These are phyloP conservation scores for Agrotis ipsilon DNA, from an alignment of 2,888 invertebrate genomes.

Conservation along the genomic window DNA sequence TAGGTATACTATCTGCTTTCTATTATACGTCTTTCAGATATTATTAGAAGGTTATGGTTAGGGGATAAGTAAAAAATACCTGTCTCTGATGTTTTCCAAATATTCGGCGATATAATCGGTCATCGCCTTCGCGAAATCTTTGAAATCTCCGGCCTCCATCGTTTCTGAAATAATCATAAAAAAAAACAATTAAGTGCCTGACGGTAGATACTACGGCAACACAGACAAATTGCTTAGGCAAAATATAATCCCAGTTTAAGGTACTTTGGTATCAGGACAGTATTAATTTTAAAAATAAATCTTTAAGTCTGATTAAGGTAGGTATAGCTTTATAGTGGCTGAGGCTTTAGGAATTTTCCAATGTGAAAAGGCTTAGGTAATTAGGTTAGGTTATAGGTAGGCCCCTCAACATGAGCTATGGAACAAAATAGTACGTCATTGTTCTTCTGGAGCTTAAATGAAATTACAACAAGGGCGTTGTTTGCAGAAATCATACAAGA, in stretches of 20 bases:
- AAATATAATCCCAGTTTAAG: not conserved
- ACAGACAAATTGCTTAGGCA: too few relatives aligned
- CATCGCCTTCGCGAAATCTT: conserved; percentile 97
- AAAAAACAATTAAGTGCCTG: not conserved
- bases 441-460: not conserved
- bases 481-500: not conserved
- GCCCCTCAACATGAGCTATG: not conserved
- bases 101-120: conserved; percentile 98
- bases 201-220: too few relatives aligned
- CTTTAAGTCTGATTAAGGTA: too few relatives aligned
- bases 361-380: not conserved
- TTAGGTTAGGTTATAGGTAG: not conserved
- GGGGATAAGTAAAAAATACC: conserved; percentile 80
- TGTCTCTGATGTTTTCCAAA: conserved; percentile 97
- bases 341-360: too few relatives aligned
- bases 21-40: too few relatives aligned
- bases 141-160: conserved; percentile 96
- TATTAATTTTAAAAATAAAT: too few relatives aligned
- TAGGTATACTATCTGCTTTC: too few relatives aligned
- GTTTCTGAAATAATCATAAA: conserved; percentile 74
- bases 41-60: not conserved
- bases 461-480: not conserved
- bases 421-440: not conserved
- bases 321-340: too few relatives aligned
- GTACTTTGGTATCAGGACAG: not conserved